These are phyloP conservation scores for Pristionchus arcanus DNA, from an alignment of 2,888 invertebrate species.

Conservation along the genomic window DNA sequence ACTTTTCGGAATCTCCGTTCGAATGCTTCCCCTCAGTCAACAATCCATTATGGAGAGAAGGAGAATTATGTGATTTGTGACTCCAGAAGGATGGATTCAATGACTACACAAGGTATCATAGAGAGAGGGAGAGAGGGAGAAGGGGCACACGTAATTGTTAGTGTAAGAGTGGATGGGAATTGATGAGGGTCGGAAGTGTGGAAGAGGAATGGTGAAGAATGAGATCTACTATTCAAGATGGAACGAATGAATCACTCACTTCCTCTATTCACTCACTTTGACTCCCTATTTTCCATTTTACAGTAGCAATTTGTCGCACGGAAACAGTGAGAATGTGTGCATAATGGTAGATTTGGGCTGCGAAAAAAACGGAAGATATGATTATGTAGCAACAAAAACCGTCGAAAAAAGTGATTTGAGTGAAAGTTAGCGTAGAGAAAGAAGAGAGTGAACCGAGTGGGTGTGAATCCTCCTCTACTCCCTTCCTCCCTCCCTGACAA, in stretches of 20 bases:
- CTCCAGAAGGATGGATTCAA: background rate
- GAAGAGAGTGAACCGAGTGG: constrained; percentile 20
- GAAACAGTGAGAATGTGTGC: background rate
- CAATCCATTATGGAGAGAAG: constrained; percentile 37
- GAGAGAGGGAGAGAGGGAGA: background rate
- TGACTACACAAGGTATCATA: background rate
- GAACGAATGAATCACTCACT: constrained; percentile 6
- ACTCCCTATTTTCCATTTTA: background rate
- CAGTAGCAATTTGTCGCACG: background rate
- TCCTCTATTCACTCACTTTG: background rate
- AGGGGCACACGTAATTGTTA: background rate
- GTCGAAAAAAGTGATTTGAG: background rate
- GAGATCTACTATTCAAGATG: constrained; percentile 13
- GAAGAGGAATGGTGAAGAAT: constrained; percentile 1
- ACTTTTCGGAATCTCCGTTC: constrained; percentile 23
- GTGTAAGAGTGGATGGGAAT: constrained; percentile 4
- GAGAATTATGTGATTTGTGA: constrained; percentile 22
- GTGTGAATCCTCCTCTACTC: background rate
- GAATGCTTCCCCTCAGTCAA: constrained; percentile 9
- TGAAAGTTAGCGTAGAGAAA: background rate
- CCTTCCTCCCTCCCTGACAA: constrained; percentile 14
- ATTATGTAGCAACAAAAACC: background rate
- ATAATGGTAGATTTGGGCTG: background rate
- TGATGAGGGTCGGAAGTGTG: constrained; percentile 33
- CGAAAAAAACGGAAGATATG: background rate